Evolutionary conservation across 2,888 invertebrate species (phyloP).

Genomic region (Mythimna ferrago): DNA sequence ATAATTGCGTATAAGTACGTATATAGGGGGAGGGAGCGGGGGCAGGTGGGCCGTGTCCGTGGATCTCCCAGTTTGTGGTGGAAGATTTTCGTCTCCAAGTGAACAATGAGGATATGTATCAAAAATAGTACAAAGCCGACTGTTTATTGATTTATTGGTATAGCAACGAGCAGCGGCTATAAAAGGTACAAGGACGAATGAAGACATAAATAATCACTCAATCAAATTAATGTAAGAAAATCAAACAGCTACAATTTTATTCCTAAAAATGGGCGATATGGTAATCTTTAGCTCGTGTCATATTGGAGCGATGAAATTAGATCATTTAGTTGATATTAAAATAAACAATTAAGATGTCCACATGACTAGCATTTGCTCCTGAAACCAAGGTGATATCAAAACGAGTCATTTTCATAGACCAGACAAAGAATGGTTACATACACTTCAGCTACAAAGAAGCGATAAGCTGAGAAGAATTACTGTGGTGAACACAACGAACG

Average conservation of each 20-base stretch:
- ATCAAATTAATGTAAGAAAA: conserved; percentile 4
- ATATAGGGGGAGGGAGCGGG: too few relatives aligned
- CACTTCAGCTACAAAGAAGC: neutral
- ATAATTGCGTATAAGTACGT: too few relatives aligned
- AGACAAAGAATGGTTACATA: conserved; percentile 39
- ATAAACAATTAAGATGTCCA: neutral
- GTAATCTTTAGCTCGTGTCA: neutral
- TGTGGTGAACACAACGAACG: too few relatives aligned
- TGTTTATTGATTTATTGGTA: conserved; percentile 12
- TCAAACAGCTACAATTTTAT: neutral
- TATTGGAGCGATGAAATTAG: neutral
- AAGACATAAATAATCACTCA: conserved; percentile 13
- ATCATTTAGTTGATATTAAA: neutral
- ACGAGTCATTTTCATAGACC: conserved; percentile 41
- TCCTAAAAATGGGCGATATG: neutral
- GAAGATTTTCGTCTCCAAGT: neutral
- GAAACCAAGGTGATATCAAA: conserved; percentile 31
- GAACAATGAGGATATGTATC: neutral
- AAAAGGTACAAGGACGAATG: conserved; percentile 7
- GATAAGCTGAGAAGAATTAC: neutral
- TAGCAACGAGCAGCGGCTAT: conserved; percentile 7
- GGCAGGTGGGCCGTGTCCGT: too few relatives aligned
- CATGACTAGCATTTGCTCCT: neutral
- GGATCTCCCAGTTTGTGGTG: neutral
- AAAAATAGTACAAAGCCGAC: neutral